A percentile compares a stretch with the other conserved stretches of the same genome.
Evolutionary conservation across 2,888 invertebrate genomes (phyloP).

Genomic region (Patella ulyssiponensis): DNA sequence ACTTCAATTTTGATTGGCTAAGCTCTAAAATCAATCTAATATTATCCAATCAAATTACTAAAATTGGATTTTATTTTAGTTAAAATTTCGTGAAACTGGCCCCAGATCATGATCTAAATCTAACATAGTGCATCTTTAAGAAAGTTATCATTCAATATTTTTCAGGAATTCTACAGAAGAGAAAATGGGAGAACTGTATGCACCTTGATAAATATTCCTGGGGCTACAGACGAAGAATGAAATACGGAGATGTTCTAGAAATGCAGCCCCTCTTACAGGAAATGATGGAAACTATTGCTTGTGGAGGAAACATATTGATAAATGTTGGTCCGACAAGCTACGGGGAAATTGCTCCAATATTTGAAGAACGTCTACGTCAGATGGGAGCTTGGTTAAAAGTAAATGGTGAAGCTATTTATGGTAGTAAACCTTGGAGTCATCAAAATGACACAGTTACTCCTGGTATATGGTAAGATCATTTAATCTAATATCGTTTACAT

Average conservation of each 20-base stretch:
- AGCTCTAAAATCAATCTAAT: no score
- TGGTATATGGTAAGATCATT: slow-evolving; percentile 79
- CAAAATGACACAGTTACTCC: slow-evolving; percentile 82
- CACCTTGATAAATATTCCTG: slow-evolving; percentile 85
- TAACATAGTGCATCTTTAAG: no score
- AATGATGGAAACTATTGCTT: slow-evolving; percentile 17
- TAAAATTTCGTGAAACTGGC: no score
- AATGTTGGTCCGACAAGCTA: slow-evolving; percentile 92
- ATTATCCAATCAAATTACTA: no score
- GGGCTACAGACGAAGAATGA: slow-evolving; percentile 71
- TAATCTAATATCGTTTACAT: neutral
- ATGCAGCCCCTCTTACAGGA: slow-evolving; percentile 75
- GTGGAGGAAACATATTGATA: slow-evolving; percentile 79
- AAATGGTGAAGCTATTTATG: slow-evolving; percentile 90
- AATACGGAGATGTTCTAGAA: slow-evolving; percentile 44
- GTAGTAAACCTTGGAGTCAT: slow-evolving; percentile 81
- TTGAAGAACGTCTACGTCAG: slow-evolving; percentile 84
- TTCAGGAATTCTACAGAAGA: slow-evolving; percentile 66
- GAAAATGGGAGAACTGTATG: slow-evolving; percentile 98
- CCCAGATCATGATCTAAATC: no score
- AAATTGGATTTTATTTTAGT: no score
- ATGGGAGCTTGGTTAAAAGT: slow-evolving; percentile 85
- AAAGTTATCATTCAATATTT: neutral
- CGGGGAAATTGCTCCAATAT: slow-evolving; percentile 87
- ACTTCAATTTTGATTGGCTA: no score